Evolutionary conservation across 1,140 invertebrate species (phyloP).

Genomic region (Amyelois transitella): DNA sequence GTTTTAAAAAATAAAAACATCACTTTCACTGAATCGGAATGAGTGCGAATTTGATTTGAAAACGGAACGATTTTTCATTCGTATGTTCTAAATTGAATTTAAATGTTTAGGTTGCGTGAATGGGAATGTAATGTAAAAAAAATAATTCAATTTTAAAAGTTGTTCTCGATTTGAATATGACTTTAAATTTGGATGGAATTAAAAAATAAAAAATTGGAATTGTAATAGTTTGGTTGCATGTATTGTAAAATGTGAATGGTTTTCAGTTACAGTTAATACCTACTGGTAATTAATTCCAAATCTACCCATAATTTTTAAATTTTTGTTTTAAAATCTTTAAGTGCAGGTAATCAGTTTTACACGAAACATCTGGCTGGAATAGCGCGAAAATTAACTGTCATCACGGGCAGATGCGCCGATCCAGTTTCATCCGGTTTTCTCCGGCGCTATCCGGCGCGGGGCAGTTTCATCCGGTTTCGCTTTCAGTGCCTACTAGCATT

Average conservation of each 20-base stretch:
- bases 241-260: neutral
- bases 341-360: neutral
- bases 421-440: neutral
- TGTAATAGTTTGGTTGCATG: neutral
- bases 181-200: neutral
- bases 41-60: constrained; percentile 18
- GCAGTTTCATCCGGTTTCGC: neutral
- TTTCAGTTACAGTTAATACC: too few species aligned
- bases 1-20: constrained; percentile 44
- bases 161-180: neutral
- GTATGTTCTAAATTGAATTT: constrained; percentile 1
- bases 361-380: neutral
- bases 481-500: neutral
- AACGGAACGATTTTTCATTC: neutral
- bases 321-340: neutral
- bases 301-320: too few species aligned
- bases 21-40: constrained; percentile 52
- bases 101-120: neutral
- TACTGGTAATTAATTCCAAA: neutral
- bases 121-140: neutral
- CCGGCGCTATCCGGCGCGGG: neutral
- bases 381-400: neutral
- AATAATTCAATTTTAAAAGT: neutral
- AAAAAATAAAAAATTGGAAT: neutral
- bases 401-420: neutral